Percentiles rank a stretch among this genome's conserved stretches.
These are phyloP conservation scores for Scalopus aquaticus DNA, from an alignment of 2,113 vertebrate species.

Conservation along the genomic window DNA sequence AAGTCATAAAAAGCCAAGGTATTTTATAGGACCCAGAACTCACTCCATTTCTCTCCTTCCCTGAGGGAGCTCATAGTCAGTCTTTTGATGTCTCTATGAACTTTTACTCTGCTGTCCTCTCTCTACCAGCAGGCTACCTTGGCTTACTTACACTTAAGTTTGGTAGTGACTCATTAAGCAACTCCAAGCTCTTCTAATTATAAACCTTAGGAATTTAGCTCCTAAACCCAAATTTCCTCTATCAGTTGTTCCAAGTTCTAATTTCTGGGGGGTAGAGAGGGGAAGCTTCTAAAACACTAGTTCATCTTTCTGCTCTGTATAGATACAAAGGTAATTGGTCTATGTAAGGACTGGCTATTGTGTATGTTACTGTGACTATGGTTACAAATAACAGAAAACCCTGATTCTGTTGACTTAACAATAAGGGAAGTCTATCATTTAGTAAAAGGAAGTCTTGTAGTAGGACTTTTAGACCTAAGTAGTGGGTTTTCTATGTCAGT, in stretches of 20 bases:
- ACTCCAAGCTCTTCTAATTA: slow-evolving; percentile 5
- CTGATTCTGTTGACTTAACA: background rate
- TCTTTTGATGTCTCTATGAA: background rate
- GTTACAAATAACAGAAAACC: background rate
- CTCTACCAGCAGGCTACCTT: background rate
- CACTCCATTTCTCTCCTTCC: background rate
- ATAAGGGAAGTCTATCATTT: background rate
- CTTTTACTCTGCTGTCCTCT: background rate
- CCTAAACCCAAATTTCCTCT: background rate
- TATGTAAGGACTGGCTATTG: background rate
- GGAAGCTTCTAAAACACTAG: background rate
- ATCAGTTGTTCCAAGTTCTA: background rate
- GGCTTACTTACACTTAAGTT: background rate
- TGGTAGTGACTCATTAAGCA: slow-evolving; percentile 17
- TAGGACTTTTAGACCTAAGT: background rate
- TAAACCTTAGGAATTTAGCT: background rate
- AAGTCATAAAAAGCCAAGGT: background rate
- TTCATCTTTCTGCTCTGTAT: background rate
- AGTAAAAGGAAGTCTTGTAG: background rate
- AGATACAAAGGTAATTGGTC: background rate
- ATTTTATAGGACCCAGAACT: background rate
- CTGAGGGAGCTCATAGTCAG: background rate
- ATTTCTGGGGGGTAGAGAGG: background rate
- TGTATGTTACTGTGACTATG: background rate
- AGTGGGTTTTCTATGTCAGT: background rate